Conservation (phyloP, 2,797 vertebrate genomes). For the Pantherophis vulpinus region DNA sequence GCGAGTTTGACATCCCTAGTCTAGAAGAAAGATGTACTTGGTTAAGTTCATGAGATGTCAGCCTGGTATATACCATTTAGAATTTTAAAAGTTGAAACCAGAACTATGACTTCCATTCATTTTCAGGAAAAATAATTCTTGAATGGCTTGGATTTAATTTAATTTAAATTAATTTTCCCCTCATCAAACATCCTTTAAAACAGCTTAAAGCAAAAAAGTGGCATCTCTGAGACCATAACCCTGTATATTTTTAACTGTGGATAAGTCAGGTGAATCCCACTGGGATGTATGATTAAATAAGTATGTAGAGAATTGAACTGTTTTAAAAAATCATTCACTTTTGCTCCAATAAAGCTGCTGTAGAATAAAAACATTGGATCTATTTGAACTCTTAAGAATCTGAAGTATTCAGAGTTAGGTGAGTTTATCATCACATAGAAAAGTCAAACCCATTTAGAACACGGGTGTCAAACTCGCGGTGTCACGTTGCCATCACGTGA, state of each 20-base stretch:
- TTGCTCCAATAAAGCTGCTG: not conserved
- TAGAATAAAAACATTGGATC: not conserved
- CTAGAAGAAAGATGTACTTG: not conserved
- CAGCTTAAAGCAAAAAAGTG: not conserved
- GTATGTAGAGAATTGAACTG: not conserved
- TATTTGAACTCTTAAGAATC: not conserved
- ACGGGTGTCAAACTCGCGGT: too few relatives aligned
- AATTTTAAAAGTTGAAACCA: not conserved
- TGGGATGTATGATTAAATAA: not conserved
- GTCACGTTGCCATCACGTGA: too few relatives aligned
- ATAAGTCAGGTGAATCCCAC: not conserved
- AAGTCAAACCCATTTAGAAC: not conserved
- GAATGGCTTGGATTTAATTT: not conserved
- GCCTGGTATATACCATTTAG: not conserved
- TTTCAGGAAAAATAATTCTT: not conserved
- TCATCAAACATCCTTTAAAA: not conserved
- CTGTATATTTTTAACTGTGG: not conserved
- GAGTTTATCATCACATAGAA: not conserved
- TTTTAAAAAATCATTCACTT: not conserved
- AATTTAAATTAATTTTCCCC: not conserved
- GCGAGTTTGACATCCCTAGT: too few relatives aligned
- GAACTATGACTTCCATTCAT: not conserved
- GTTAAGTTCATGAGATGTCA: not conserved
- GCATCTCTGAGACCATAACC: not conserved
- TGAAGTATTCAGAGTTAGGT: not conserved